phyloP scores from a whole-genome alignment of 1,140 invertebrate genomes.

The Homalodisca vitripennis region DNA sequence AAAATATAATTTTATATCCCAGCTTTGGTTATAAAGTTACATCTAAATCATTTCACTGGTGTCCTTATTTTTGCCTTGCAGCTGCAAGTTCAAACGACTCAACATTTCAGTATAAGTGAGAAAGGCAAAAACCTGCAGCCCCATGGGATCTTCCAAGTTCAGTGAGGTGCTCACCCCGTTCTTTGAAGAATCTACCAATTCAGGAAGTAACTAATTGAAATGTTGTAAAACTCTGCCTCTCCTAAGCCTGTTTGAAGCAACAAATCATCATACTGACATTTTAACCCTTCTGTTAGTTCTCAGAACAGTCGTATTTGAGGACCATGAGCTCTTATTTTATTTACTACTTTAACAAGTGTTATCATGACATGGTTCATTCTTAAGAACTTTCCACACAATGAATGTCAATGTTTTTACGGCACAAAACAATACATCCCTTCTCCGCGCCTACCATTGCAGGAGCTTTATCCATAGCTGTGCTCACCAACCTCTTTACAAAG shows the following conservation, averaged over 20 bases:
- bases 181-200: background rate
- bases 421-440: background rate
- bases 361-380: background rate
- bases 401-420: background rate
- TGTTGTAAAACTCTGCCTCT: background rate
- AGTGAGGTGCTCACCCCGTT: background rate
- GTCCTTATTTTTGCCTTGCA: conserved; percentile 15
- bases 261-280: conserved; percentile 5
- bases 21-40: background rate
- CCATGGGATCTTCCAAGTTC: background rate
- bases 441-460: background rate
- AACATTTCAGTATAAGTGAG: background rate
- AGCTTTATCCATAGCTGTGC: background rate
- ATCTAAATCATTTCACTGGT: background rate
- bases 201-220: background rate
- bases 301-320: background rate
- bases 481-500: background rate
- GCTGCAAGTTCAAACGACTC: conserved; percentile 15
- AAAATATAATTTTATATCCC: too few relatives aligned
- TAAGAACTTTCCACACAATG: background rate
- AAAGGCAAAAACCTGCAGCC: background rate
- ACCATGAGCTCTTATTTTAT: background rate
- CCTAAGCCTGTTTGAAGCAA: conserved; percentile 14
- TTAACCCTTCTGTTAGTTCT: too few relatives aligned
- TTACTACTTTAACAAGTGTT: background rate